Conservation (phyloP, 2,113 vertebrate genomes). For the Stomatorhinus ivindoensis region DNA sequence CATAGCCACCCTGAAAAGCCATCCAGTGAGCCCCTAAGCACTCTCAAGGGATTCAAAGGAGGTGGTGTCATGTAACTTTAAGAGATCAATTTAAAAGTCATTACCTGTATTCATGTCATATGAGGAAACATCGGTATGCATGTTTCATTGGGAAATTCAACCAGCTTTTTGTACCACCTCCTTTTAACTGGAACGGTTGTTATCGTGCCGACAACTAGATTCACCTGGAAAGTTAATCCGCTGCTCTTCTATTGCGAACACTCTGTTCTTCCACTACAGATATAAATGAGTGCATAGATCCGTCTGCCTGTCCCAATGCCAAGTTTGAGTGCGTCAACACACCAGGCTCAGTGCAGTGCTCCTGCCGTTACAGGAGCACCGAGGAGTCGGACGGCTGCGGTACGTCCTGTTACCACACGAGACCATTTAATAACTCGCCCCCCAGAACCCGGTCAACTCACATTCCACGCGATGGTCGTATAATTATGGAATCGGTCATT, state of each 20-base stretch:
- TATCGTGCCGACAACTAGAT: neutral
- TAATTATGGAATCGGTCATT: neutral
- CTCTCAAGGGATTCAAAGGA: neutral
- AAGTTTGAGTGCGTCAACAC: conserved; percentile 67
- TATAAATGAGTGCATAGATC: conserved; percentile 59
- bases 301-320: conserved; percentile 59
- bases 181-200: neutral
- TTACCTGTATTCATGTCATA: neutral
- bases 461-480: neutral
- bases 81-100: neutral
- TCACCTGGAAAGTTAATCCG: neutral
- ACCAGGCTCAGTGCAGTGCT: conserved; percentile 53
- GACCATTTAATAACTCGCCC: neutral
- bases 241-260: neutral
- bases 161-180: neutral
- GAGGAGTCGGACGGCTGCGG: conserved; percentile 53
- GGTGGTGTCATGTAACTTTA: neutral
- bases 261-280: conserved; percentile 43
- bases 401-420: conserved; percentile 33
- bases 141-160: neutral
- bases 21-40: neutral
- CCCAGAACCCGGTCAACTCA: neutral
- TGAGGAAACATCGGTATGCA: neutral
- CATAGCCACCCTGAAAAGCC: neutral
- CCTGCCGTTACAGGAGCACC: conserved; percentile 56